Conservation (phyloP, 2,888 invertebrate species). For the Orthosia gracilis region DNA sequence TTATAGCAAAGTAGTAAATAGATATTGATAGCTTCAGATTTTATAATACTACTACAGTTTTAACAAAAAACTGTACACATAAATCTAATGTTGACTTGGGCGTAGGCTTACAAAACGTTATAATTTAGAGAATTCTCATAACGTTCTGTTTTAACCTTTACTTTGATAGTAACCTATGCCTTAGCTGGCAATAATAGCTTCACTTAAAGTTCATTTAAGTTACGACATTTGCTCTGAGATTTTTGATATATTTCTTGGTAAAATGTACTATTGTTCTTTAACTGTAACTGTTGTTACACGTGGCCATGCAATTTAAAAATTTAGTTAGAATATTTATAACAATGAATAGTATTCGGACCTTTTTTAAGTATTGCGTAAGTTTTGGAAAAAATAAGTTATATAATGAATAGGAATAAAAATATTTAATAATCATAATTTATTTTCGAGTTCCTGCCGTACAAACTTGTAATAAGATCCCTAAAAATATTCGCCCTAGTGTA, state of each 20-base stretch:
- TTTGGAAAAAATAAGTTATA: too few relatives aligned
- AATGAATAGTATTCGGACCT: too few relatives aligned
- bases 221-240: conserved; percentile 35
- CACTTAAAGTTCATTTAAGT: conserved; percentile 57
- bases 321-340: too few relatives aligned
- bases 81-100: conserved; percentile 14
- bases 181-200: conserved; percentile 46
- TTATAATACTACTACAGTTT: not conserved
- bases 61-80: not conserved
- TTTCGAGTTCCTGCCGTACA: not conserved
- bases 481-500: not conserved
- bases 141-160: conserved; percentile 53
- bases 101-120: conserved; percentile 35
- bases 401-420: too few relatives aligned
- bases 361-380: too few relatives aligned
- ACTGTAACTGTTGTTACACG: not conserved
- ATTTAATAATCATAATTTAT: not conserved
- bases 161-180: conserved; percentile 40
- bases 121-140: conserved; percentile 55
- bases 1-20: not conserved
- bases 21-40: not conserved
- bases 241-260: conserved; percentile 45
- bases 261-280: conserved; percentile 20
- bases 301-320: too few relatives aligned
- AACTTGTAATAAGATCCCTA: conserved; percentile 10